Conservation (phyloP, 64 coral and sea anemone genomes). For the Stichodactyla helianthus region DNA sequence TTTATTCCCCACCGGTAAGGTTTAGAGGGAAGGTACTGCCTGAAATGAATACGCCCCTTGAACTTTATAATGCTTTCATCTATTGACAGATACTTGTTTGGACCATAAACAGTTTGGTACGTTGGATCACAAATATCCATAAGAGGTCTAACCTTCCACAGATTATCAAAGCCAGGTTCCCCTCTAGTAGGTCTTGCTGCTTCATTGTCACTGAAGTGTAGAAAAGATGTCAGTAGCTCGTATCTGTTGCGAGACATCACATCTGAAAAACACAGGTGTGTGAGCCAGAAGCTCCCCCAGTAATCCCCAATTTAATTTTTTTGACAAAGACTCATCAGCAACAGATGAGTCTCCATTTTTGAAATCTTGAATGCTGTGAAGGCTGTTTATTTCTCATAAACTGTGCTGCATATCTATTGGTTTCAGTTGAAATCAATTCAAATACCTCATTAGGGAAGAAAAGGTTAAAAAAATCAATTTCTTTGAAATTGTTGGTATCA, state of each 20-base stretch:
- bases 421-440: constrained; percentile 1
- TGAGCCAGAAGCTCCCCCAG: constrained; percentile 27
- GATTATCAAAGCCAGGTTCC: constrained; percentile 5
- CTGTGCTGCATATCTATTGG: background rate
- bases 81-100: too few relatives aligned
- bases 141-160: constrained; percentile 17
- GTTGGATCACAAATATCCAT: constrained; percentile 22
- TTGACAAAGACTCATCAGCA: constrained; percentile 28
- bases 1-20: constrained; percentile 16
- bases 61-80: too few relatives aligned
- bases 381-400: constrained; percentile 5
- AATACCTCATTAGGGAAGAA: background rate
- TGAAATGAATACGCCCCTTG: too few relatives aligned
- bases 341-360: constrained; percentile 26
- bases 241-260: constrained; percentile 15
- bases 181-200: background rate
- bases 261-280: constrained; percentile 2
- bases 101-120: background rate
- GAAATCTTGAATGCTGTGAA: constrained; percentile 19
- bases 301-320: constrained; percentile 38
- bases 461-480: constrained; percentile 8
- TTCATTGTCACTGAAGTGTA: constrained; percentile 24
- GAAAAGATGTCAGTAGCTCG: constrained; percentile 15
- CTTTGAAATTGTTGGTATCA: background rate
- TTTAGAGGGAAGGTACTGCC: constrained; percentile 28